Percentiles rank a stretch among this genome's conserved stretches.
These are phyloP conservation scores for Tenualosa ilisha DNA, from an alignment of 2,797 vertebrate species.

Conservation along the genomic window DNA sequence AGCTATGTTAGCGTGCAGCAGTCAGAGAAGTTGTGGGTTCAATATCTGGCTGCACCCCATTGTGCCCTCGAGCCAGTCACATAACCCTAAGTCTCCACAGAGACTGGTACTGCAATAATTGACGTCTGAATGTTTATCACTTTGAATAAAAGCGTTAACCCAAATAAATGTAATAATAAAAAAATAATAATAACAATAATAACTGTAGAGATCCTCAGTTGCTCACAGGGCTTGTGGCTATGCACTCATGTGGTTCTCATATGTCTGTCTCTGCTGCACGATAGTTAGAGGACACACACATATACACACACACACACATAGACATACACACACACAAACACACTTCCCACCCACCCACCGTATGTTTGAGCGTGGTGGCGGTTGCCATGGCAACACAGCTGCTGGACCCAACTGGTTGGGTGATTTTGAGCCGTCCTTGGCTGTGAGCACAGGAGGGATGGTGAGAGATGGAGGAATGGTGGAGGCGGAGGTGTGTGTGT, in stretches of 20 bases:
- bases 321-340: not conserved
- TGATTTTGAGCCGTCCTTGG: conserved; percentile 51
- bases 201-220: not conserved
- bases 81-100: too few relatives aligned
- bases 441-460: conserved; percentile 27
- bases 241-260: not conserved
- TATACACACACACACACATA: not conserved
- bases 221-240: not conserved
- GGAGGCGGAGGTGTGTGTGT: not conserved
- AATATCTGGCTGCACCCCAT: too few relatives aligned
- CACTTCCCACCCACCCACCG: not conserved
- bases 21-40: too few relatives aligned
- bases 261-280: not conserved
- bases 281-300: not conserved
- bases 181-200: too few relatives aligned
- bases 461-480: conserved; percentile 33
- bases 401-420: not conserved
- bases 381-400: conserved; percentile 1
- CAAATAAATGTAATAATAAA: too few relatives aligned
- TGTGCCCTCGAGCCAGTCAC: too few relatives aligned
- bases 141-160: too few relatives aligned
- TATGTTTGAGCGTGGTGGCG: not conserved
- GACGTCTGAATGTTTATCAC: too few relatives aligned
- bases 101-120: too few relatives aligned
- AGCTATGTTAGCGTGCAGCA: too few relatives aligned